Base-by-base conservation (phyloP, 1,140 invertebrate genomes). In the Aphidius ervi region DNA sequence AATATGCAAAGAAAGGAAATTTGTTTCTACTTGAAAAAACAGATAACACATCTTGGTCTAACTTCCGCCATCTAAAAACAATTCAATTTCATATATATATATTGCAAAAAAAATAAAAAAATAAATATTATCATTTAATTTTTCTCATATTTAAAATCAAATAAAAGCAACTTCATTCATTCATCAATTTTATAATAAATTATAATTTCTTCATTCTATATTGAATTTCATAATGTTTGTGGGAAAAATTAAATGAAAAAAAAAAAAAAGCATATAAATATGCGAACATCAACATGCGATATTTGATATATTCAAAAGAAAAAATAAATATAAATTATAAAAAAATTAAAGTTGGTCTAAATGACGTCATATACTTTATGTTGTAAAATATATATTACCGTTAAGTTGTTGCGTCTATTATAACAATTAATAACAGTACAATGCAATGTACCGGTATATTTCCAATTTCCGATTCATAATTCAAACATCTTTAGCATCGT, bases 371-470 rank as follows among this genome's bases (percentile, higher is more conserved):
- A 8, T 31, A 5, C n/a, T 9, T 48, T 37, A 47, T 39, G n/a
- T n/a, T n/a, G 16, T 40, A 58, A 20, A 20, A 47, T 46, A 39
- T 9, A 8, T 41, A 54, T 41, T 61, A 23, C 59, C 59, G 59
- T 61, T 61, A 61, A 23, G 39, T 54, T 40, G 23, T 31, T 31
- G 31, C 58, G 43, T 42, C 52, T 42, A 53, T 61, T 56, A 56
- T 61, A 61, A 61, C 56, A 61, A 61, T 61, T 61, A 61, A 61
- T 61, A 61, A 61, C 59, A 61, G 59, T 61, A 61, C 54, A 61
- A 56, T 55, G 52, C 50, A 20, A 16, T 40, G 45, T 54, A 54
- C 52, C 49, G 47, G 23, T 59, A 46, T 59, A 53, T 59, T 59
- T 52, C 58, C 58, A 23, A 59, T 52, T 59, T 59, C 49, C 58